Conservation (phyloP, 1,140 invertebrate genomes). For the Tetramorium alpestre region DNA sequence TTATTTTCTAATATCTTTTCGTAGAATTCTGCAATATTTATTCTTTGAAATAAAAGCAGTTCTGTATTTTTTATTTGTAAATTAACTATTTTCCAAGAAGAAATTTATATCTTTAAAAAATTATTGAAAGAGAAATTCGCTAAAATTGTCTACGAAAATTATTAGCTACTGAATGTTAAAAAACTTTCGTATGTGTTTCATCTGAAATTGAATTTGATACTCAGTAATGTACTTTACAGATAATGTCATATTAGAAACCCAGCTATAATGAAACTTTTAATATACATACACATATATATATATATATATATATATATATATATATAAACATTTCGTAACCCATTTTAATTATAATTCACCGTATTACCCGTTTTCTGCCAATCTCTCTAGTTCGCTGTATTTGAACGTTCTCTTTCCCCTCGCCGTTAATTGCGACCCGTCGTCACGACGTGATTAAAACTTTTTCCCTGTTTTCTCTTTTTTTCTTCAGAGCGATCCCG, state of each 20-base stretch:
- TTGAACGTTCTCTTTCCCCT: conserved; percentile 17
- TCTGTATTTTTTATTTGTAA: neutral
- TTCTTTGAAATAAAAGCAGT: neutral
- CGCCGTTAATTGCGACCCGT: conserved; percentile 34
- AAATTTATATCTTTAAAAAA: neutral
- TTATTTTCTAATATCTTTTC: too few species aligned
- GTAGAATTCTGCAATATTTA: conserved; percentile 5
- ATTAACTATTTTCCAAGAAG: neutral
- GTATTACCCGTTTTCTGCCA: neutral
- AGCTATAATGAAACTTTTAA: conserved; percentile 3
- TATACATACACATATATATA: neutral
- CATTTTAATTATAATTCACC: conserved; percentile 21
- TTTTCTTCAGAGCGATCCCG: neutral
- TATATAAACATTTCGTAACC: neutral
- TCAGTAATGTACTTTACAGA: neutral
- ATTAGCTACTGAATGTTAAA: neutral
- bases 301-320: neutral
- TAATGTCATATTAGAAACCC: neutral
- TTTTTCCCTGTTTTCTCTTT: conserved; percentile 1
- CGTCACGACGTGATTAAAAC: conserved; percentile 47
- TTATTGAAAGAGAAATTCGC: neutral
- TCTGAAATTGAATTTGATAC: neutral
- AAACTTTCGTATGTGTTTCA: neutral
- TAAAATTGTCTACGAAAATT: neutral
- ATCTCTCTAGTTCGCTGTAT: neutral